phyloP scores from a whole-genome alignment of 2,797 vertebrate genomes.

The Gallinago nigripennis region DNA sequence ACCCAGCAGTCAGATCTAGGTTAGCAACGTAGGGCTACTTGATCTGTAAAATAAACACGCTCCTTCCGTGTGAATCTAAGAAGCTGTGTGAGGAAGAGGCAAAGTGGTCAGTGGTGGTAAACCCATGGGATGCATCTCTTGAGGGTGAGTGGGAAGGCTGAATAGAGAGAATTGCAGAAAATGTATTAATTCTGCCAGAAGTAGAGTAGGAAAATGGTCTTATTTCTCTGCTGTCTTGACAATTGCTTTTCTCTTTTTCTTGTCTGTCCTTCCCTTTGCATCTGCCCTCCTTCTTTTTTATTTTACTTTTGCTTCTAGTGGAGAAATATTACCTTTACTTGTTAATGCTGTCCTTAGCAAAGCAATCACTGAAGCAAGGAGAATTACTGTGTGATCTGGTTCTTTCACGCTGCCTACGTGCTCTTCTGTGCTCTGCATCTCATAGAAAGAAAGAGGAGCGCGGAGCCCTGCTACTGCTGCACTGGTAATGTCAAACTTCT shows the following conservation, averaged over 20 bases:
- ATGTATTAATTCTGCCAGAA: slow-evolving; percentile 13
- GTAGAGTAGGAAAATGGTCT: slow-evolving; percentile 16
- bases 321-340: slow-evolving; percentile 76
- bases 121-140: background rate
- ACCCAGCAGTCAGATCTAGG: background rate
- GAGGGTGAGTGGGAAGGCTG: background rate
- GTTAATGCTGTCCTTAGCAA: slow-evolving; percentile 85
- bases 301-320: slow-evolving; percentile 68
- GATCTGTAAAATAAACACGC: background rate
- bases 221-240: slow-evolving; percentile 71
- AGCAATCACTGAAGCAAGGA: slow-evolving; percentile 76
- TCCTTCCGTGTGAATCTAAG: background rate
- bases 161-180: background rate
- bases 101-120: background rate
- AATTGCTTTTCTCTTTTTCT: slow-evolving; percentile 71
- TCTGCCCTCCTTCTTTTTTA: slow-evolving; percentile 35
- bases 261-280: slow-evolving; percentile 69
- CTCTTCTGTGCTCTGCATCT: slow-evolving; percentile 77
- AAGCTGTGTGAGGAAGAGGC: background rate
- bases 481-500: slow-evolving; percentile 78
- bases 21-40: background rate
- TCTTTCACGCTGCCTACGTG: slow-evolving; percentile 74
- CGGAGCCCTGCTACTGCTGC: slow-evolving; percentile 66
- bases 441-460: slow-evolving; percentile 74
- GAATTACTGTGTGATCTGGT: slow-evolving; percentile 74